Base-by-base conservation (phyloP, 2,888 invertebrate genomes). In the Aromia moschata region DNA sequence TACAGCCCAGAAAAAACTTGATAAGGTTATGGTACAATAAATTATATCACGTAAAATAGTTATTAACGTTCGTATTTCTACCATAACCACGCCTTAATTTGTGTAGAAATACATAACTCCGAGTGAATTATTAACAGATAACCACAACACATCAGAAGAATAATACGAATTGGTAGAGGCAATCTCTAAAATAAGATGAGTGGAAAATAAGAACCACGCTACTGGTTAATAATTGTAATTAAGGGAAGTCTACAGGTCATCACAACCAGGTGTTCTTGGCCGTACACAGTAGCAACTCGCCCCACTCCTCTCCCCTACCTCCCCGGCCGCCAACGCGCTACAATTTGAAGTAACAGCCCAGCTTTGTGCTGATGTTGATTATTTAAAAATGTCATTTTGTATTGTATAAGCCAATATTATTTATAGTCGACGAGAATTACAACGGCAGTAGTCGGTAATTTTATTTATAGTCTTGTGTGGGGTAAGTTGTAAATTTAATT, bases 221-320 rank as follows among this genome's bases (percentile, higher is more conserved):
- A 77, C 77, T 74, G 75, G 75, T 74, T 77, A 77, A 78, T 78
- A 77, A 78, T 77, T 77, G 74, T 77, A 77, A 78, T 78, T 78
- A 78, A 77, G 75, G 74, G 74, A 75, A 72, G 74, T 74, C 76
- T 72, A 74, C 77, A 76, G 77, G 75, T 77, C 75, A 75, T 74
- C 70, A 72, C 70, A 71, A 70, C 76, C 77, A 77, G 78, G 76
- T 78, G 77, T 77, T 74, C 74, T 69, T 70, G 70, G 70, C 73
- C 69, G 72, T 71, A 71, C 73, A 77, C 78, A 70, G 78, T 78
- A 78, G 78, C 78, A 64, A 66, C 60, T 63, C 66, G 61, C 63
- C 66, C 63, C 68, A 67, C 62, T 69, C 60, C 67, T 62, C 67
- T 56, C 58, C 60, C 56, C 44, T 33, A 33, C 33, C 33, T 33